Evolutionary conservation across 2,113 vertebrate genomes (phyloP), one percentile per base, ranked within the genome.

Genomic region (Lathamus discolor): DNA sequence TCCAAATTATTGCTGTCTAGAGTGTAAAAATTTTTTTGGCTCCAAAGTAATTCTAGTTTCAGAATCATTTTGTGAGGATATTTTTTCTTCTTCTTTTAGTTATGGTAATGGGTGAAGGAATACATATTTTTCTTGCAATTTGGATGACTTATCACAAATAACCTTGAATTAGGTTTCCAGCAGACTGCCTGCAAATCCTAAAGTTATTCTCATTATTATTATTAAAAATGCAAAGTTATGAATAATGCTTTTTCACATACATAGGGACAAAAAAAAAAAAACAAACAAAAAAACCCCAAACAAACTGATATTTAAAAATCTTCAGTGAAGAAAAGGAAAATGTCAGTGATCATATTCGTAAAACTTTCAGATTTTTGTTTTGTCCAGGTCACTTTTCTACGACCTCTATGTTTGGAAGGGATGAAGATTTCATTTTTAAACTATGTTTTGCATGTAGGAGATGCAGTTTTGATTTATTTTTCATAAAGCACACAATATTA

Each of bases 191-290:
- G 28, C 17, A 70, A 62, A 77, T 80, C 10, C 31, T 41, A 51
- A 31, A 41, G 22, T 46, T 76, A 33, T 13, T 69, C 5, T 4
- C 17, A 5, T 22, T 14, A n/a, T 46, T 88, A 35, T 76, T 55
- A 68, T 28, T 94, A 41, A 80, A 43, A 55, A 25, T 9, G 31
- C 27, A 1, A 25, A 12, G 2, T 59, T 90, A 49, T 25, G 24
- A 55, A 16, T 74, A 35, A 2, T 17, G 25, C 4, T 37, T 59
- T 80, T 83, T 63, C 13, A 37, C 1, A 2, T 18, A 16, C 3
- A 5, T 24, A 15, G 11, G 55, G 13, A 41, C 2, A 2, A 76
- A 39, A 33, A 33, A 52, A 55, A 0, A 33, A 52, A 55, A 0
- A n/a, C n/a, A n/a, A n/a, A n/a, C n/a, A n/a, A n/a, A n/a, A 33